Evolutionary conservation across 2,888 invertebrate genomes (phyloP), one percentile per base, ranked within the genome.

Genomic region (Lepeophtheirus nordmannii): DNA sequence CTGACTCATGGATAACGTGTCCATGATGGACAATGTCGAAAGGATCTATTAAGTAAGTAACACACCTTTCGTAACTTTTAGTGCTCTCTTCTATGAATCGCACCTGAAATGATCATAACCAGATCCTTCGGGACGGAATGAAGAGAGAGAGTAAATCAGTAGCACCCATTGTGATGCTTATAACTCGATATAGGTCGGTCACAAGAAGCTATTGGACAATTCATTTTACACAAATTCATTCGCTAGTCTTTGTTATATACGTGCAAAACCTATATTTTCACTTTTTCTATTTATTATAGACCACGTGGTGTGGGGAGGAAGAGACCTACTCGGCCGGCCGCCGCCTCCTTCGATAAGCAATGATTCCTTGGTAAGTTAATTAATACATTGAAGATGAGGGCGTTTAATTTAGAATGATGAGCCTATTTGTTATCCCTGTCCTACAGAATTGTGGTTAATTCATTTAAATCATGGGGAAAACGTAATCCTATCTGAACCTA

Each of bases 381-480:
- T 8, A 46, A 46, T 46, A 46, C 8, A 3, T 5, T 46, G 2
- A 46, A 5, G 17, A 14, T 5, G 8, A 8, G 53, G 53, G 14
- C 53, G 5, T 46, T 14, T 3, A 8, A 8, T 5, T 46, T 41
- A 11, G 17, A 2, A 17, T 46, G 53, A 46, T 46, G 53, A 46
- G 53, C 2, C 53, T 46, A 46, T 46, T 46, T 46, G 53, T 46
- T 46, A 46, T 46, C 53, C 53, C 53, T 46, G 53, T 46, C 53
- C 17, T 17, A 46, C 53, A 46, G 53, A 46, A 46, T 46, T 46
- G 53, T 46, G 53, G 53, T 46, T 46, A 46, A 46, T 46, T 46
- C 53, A 46, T 46, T 46, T 8, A 14, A 5, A 46, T 46, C 53
- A 8, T 46, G 53, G 53, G 53, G 53, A 46, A 46, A 46, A 5